Percentiles rank a stretch among this genome's conserved stretches.
Conservation (phyloP, 1,140 invertebrate genomes). For the Carcinoscorpius rotundicauda region DNA sequence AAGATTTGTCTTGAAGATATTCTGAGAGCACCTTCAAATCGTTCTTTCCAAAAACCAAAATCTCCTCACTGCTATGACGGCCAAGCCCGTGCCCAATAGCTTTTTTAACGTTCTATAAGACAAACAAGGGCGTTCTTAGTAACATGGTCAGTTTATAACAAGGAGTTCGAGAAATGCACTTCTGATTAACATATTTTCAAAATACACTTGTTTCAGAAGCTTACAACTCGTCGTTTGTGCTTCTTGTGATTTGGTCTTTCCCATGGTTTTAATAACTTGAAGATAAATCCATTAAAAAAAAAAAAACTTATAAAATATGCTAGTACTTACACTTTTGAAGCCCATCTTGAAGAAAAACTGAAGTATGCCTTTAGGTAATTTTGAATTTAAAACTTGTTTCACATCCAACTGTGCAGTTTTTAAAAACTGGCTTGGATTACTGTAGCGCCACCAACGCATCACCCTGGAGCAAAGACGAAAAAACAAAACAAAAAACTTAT, state of each 20-base stretch:
- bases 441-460: conserved; percentile 26
- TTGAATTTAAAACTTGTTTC: conserved; percentile 69
- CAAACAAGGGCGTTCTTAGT: no score
- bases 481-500: no score
- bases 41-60: conserved; percentile 73
- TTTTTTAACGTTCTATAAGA: conserved; percentile 55
- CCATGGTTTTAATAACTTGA: no score
- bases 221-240: no score
- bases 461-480: conserved; percentile 17
- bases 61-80: conserved; percentile 76
- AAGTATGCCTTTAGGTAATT: conserved; percentile 72
- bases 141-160: no score
- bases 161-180: no score
- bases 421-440: conserved; percentile 26
- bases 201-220: no score
- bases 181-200: no score
- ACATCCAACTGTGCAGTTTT: conserved; percentile 76
- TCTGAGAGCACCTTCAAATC: conserved; percentile 84
- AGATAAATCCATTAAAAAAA: no score
- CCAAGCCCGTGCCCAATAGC: conserved; percentile 72
- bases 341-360: conserved; percentile 80
- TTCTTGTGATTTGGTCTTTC: no score
- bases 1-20: conserved; percentile 75
- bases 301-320: no score
- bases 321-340: conserved; percentile 28